Conservation (phyloP, 35 echinoderm and acorn worm species). For the Chiridota heheva region DNA sequence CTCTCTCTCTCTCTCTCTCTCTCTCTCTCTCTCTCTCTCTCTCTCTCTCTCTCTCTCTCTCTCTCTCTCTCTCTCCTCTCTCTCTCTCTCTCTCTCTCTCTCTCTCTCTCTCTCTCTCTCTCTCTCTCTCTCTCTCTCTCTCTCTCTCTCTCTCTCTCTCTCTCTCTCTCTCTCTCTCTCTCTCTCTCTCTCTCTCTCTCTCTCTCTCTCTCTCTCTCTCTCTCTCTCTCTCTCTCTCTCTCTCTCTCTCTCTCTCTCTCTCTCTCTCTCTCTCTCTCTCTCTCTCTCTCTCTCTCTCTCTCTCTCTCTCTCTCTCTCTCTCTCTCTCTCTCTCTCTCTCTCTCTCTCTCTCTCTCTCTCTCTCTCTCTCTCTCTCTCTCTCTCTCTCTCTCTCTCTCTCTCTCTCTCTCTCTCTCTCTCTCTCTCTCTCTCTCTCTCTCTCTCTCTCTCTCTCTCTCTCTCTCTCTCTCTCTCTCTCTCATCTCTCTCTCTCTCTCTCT, state of each 20-base stretch:
- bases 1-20: conserved; percentile 6
- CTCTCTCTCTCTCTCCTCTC: conserved; percentile 5
- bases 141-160: conserved; percentile 6
- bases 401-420: conserved; percentile 20
- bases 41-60: conserved; percentile 6
- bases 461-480: conserved; percentile 49
- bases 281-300: conserved; percentile 6
- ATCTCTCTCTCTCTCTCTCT: conserved; percentile 47
- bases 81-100: conserved; percentile 6
- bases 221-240: conserved; percentile 6
- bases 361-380: conserved; percentile 6
- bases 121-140: conserved; percentile 6
- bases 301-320: conserved; percentile 6
- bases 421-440: conserved; percentile 49
- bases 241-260: conserved; percentile 6
- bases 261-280: conserved; percentile 6
- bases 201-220: conserved; percentile 6
- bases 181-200: conserved; percentile 6
- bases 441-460: conserved; percentile 49
- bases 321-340: conserved; percentile 6
- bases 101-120: conserved; percentile 6
- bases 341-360: conserved; percentile 6
- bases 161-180: conserved; percentile 6
- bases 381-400: conserved; percentile 6
- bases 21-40: conserved; percentile 6